These are phyloP conservation scores for Buphagus erythrorhynchus DNA, from an alignment of 2,797 vertebrate species.

Conservation along the genomic window DNA sequence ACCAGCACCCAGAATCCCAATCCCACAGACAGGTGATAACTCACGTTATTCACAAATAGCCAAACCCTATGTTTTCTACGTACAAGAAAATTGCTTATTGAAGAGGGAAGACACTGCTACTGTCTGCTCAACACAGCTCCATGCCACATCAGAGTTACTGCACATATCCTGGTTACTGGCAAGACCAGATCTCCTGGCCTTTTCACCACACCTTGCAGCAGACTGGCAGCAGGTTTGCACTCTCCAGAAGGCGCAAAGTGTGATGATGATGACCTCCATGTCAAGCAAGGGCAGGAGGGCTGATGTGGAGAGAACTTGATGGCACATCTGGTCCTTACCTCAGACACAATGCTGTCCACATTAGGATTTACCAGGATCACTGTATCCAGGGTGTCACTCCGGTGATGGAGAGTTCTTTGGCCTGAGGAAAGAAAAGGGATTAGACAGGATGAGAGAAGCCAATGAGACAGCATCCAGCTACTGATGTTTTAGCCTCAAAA, in stretches of 20 bases:
- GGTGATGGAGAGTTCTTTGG: constrained; percentile 90
- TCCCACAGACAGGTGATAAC: accelerated
- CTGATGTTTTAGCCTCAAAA: background rate
- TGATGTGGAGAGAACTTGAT: background rate
- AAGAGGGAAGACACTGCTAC: background rate
- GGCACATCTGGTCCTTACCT: constrained; percentile 79
- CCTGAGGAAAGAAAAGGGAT: constrained; percentile 77
- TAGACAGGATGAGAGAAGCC: background rate
- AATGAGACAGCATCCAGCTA: background rate
- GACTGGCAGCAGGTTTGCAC: background rate
- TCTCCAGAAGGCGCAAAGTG: background rate
- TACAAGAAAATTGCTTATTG: background rate
- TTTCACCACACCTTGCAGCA: background rate
- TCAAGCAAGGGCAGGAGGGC: background rate
- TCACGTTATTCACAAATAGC: background rate
- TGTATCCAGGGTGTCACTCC: constrained; percentile 89
- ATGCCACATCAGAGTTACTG: background rate
- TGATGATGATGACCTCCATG: background rate
- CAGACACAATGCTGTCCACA: constrained; percentile 82
- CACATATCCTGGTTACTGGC: background rate
- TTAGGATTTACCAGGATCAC: constrained; percentile 93
- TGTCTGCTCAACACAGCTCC: background rate
- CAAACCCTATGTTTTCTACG: background rate
- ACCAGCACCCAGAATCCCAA: background rate
- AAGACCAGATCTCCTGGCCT: background rate